Conservation (phyloP, 2,888 invertebrate species). For the Luffia ferchaultella region DNA sequence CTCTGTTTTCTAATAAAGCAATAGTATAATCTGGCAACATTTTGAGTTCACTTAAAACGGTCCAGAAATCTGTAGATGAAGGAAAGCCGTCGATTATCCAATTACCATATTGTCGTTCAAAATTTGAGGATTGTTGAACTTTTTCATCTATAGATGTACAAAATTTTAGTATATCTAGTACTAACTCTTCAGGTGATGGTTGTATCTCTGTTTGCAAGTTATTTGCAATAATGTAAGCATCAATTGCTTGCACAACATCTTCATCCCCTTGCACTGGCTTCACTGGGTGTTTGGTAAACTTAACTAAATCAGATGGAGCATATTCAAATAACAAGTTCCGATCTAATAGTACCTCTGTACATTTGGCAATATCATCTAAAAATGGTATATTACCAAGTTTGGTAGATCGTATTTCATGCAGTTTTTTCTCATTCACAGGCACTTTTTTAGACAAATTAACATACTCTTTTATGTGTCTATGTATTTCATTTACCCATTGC, state of each 20-base stretch:
- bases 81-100: constrained; percentile 71
- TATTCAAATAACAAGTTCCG: constrained; percentile 27
- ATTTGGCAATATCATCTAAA: constrained; percentile 30
- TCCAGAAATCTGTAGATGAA: constrained; percentile 53
- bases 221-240: constrained; percentile 35
- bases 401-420: constrained; percentile 17
- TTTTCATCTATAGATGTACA: constrained; percentile 40
- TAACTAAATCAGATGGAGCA: constrained; percentile 39
- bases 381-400: constrained; percentile 30
- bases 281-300: constrained; percentile 24
- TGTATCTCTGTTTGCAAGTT: constrained; percentile 46
- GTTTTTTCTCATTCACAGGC: constrained; percentile 15
- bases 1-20: constrained; percentile 57
- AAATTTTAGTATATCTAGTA: constrained; percentile 36
- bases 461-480: constrained; percentile 2
- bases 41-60: constrained; percentile 39
- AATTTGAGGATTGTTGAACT: constrained; percentile 25
- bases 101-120: constrained; percentile 42
- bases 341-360: constrained; percentile 23
- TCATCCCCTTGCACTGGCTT: constrained; percentile 49
- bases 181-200: constrained; percentile 45
- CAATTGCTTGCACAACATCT: constrained; percentile 46
- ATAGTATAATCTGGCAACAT: constrained; percentile 64
- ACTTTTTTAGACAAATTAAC: not conserved
- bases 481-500: constrained; percentile 34